Evolutionary conservation across 2,888 invertebrate genomes (phyloP).

Genomic region (Nomada lathburiana): DNA sequence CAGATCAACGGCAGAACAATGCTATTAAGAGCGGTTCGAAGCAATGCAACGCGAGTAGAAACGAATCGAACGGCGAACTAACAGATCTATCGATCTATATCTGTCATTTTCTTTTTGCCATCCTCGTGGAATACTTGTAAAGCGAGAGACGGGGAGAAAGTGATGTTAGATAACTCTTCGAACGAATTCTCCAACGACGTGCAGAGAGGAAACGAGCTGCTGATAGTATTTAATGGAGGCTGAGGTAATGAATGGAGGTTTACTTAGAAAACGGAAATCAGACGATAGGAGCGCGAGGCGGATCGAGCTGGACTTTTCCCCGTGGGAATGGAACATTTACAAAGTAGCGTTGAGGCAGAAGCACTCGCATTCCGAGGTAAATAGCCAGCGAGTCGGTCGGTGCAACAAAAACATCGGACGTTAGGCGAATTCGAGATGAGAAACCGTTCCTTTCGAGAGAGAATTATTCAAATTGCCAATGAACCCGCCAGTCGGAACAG

Average conservation of each 20-base stretch:
- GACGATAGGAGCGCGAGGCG: background rate
- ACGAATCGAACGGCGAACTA: no score
- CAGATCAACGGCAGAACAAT: no score
- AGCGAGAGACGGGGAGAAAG: background rate
- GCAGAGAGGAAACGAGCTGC: background rate
- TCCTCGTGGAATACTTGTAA: background rate
- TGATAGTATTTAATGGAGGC: background rate
- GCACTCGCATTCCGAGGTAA: slow-evolving; percentile 57
- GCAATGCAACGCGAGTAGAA: no score
- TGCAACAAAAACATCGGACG: slow-evolving; percentile 61
- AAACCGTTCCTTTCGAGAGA: slow-evolving; percentile 65
- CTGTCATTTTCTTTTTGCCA: background rate
- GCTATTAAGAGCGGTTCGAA: no score
- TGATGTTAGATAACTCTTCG: background rate
- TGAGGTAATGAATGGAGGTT: background rate
- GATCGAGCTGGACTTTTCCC: slow-evolving; percentile 41
- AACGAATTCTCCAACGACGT: background rate
- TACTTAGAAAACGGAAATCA: slow-evolving; percentile 41
- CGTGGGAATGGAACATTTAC: slow-evolving; percentile 61
- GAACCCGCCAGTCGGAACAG: slow-evolving; percentile 55
- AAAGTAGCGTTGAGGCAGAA: slow-evolving; percentile 52
- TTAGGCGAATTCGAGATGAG: slow-evolving; percentile 68
- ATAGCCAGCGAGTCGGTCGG: slow-evolving; percentile 42
- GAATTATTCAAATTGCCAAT: slow-evolving; percentile 77
- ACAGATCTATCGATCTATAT: no score